Evolutionary conservation across 2,113 vertebrate species (phyloP).

Genomic region (Electrona antarctica): DNA sequence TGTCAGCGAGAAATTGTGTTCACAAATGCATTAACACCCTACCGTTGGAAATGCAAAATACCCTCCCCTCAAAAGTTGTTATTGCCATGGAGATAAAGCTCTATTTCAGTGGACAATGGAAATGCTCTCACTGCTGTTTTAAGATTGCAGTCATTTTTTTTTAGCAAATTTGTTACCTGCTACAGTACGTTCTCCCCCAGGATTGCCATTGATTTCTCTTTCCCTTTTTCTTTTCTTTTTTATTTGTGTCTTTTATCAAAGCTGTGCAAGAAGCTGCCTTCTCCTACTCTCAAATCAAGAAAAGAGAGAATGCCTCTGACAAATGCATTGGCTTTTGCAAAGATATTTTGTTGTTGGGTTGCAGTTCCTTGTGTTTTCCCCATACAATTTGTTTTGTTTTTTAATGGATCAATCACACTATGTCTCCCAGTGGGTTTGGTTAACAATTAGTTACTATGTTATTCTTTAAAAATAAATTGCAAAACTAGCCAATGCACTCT

Average conservation of each 20-base stretch:
- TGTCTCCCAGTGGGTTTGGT: too few species aligned
- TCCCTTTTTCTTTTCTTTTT: not conserved
- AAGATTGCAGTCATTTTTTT: slow-evolving; percentile 12
- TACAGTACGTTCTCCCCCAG: slow-evolving; percentile 20
- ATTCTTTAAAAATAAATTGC: not conserved
- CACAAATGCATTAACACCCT: not conserved
- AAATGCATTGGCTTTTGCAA: not conserved
- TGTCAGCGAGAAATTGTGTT: not conserved
- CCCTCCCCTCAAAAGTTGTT: not conserved
- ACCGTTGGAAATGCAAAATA: not conserved
- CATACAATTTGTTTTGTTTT: not conserved
- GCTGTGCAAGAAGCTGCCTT: slow-evolving; percentile 13
- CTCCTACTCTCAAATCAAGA: not conserved
- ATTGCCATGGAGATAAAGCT: not conserved
- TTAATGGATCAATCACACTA: not conserved
- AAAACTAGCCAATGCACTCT: not conserved
- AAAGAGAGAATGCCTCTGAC: not conserved
- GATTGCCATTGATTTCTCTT: slow-evolving; percentile 52
- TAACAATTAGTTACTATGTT: too few species aligned
- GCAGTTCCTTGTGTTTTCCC: not conserved
- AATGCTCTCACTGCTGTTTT: not conserved
- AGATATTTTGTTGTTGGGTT: not conserved
- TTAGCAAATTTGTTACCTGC: slow-evolving; percentile 23
- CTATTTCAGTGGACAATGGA: not conserved
- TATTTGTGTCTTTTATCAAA: not conserved